Conservation (phyloP, 2,113 vertebrate genomes). For the Trematocara variabile region DNA sequence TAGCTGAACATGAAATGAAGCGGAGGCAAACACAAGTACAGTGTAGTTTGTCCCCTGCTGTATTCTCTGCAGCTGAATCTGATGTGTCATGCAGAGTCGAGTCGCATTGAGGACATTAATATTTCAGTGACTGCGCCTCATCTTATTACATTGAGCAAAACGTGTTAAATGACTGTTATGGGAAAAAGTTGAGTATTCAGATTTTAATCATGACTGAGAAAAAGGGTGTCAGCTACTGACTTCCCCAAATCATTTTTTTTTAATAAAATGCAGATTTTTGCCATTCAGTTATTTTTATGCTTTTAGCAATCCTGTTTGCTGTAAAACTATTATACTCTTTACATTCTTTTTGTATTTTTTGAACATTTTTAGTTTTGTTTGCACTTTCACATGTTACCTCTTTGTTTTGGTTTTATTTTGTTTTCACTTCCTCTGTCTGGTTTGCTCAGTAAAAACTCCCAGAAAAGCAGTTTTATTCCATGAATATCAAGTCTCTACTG, state of each 20-base stretch:
- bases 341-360: constrained; percentile 76
- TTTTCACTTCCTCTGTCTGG: constrained; percentile 41
- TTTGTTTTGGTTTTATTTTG: constrained; percentile 40
- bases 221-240: constrained; percentile 49
- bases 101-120: constrained; percentile 34
- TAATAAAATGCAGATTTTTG: constrained; percentile 61
- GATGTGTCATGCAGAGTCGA: constrained; percentile 21
- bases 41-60: constrained; percentile 16
- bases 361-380: constrained; percentile 81
- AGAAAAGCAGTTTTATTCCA: constrained; percentile 91
- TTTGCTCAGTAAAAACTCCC: constrained; percentile 79
- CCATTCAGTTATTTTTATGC: constrained; percentile 49
- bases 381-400: constrained; percentile 74
- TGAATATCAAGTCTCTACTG: constrained; percentile 91
- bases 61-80: constrained; percentile 30
- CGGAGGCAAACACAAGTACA: constrained; percentile 24
- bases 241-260: constrained; percentile 29
- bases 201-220: constrained; percentile 41
- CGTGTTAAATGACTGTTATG: constrained; percentile 44
- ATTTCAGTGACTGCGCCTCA: constrained; percentile 30
- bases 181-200: constrained; percentile 55
- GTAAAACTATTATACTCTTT: constrained; percentile 67
- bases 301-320: constrained; percentile 62
- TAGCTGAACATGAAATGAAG: constrained; percentile 33
- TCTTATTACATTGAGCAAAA: constrained; percentile 49